Conservation (phyloP, 2,113 vertebrate species). For the Onychorhynchus coronatus region DNA sequence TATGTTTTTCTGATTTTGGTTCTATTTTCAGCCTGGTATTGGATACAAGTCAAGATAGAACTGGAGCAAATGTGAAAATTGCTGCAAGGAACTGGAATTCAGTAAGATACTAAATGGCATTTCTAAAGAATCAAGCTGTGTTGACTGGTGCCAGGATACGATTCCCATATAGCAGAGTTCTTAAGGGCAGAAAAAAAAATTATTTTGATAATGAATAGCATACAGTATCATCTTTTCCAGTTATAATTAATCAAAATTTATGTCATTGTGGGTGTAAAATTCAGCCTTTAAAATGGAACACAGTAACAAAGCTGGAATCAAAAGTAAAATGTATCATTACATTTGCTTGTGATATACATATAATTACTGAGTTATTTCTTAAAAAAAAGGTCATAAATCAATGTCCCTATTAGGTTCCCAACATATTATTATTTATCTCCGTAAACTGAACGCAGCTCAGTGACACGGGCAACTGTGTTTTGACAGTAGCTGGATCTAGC, state of each 20-base stretch:
- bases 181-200: neutral
- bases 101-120: neutral
- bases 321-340: neutral
- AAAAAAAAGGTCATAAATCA: neutral
- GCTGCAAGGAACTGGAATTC: conserved; percentile 1
- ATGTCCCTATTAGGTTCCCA: neutral
- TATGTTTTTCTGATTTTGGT: conserved; percentile 1
- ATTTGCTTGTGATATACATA: neutral
- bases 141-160: neutral
- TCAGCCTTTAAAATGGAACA: neutral
- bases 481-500: neutral
- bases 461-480: neutral
- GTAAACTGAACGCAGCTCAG: neutral
- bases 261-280: neutral
- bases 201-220: neutral
- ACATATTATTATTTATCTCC: neutral
- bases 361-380: neutral
- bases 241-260: neutral
- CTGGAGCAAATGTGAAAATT: conserved; percentile 42
- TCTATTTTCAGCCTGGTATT: conserved; percentile 40
- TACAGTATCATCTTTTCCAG: neutral
- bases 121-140: neutral
- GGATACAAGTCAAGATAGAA: conserved; percentile 48
- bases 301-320: neutral
- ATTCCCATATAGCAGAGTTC: neutral